phyloP scores from a whole-genome alignment of 2,113 vertebrate species.

The Cardinalis cardinalis region DNA sequence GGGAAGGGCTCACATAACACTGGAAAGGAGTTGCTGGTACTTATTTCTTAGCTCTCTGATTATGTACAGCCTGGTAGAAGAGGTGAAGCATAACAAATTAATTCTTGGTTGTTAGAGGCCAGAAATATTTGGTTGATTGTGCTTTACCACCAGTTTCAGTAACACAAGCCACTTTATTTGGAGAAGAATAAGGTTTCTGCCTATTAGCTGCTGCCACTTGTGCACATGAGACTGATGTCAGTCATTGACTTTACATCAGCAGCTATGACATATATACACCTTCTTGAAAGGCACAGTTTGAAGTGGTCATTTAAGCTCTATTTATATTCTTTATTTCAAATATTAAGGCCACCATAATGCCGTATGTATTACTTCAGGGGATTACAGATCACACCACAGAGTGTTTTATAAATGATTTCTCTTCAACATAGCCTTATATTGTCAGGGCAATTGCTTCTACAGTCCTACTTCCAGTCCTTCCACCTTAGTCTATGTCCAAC shows the following conservation, averaged over 20 bases:
- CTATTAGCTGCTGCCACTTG: not conserved
- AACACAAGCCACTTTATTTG: not conserved
- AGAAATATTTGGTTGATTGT: not conserved
- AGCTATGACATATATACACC: not conserved
- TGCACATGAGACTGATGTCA: not conserved
- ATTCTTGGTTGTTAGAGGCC: not conserved
- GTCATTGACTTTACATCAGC: not conserved
- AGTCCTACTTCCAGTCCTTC: not conserved
- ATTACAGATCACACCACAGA: not conserved
- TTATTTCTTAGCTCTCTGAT: not conserved
- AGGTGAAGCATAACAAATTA: not conserved
- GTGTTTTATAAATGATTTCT: not conserved
- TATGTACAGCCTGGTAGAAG: not conserved
- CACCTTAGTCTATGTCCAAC: not conserved
- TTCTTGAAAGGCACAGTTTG: not conserved
- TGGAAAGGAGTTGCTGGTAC: not conserved
- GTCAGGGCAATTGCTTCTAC: not conserved
- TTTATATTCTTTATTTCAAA: slow-evolving; percentile 7
- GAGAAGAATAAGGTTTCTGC: not conserved
- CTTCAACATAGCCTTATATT: not conserved
- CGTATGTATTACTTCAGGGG: not conserved
- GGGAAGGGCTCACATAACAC: not conserved
- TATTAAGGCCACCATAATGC: not conserved
- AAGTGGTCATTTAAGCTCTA: not conserved
- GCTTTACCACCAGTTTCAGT: not conserved